phyloP scores from a whole-genome alignment of 2,888 invertebrate species.

The Odontocolon sp. region DNA sequence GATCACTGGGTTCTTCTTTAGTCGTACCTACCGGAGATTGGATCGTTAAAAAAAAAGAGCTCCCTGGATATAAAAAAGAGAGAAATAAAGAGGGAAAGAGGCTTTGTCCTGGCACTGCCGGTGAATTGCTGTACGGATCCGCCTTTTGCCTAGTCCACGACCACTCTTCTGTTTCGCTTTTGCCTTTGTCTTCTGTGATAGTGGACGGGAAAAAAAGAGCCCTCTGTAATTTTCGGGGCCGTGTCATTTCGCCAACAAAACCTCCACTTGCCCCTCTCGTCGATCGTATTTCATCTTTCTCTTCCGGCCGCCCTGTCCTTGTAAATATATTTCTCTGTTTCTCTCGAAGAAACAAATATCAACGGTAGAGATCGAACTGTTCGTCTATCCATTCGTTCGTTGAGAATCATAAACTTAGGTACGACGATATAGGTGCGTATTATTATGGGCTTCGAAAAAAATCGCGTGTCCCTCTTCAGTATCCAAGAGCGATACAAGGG shows the following conservation, averaged over 20 bases:
- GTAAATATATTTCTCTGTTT: slow-evolving; percentile 27
- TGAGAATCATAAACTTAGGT: slow-evolving; percentile 25
- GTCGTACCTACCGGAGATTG: slow-evolving; percentile 37
- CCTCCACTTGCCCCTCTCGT: slow-evolving; percentile 59
- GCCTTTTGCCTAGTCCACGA: slow-evolving; percentile 24
- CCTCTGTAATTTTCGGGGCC: slow-evolving; percentile 75
- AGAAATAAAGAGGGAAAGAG: neutral
- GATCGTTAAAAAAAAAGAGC: slow-evolving; percentile 28
- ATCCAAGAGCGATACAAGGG: slow-evolving; percentile 1
- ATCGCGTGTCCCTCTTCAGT: slow-evolving; percentile 49
- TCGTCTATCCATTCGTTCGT: slow-evolving; percentile 10
- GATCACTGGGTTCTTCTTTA: slow-evolving; percentile 37
- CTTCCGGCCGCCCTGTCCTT: neutral
- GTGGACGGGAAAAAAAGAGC: slow-evolving; percentile 41
- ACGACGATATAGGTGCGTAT: slow-evolving; percentile 28
- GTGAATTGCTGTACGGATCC: slow-evolving; percentile 18
- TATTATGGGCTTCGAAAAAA: slow-evolving; percentile 42
- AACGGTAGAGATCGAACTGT: slow-evolving; percentile 1
- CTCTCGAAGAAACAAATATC: neutral
- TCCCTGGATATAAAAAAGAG: slow-evolving; percentile 23
- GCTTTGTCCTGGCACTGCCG: slow-evolving; percentile 1
- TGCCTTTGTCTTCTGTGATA: slow-evolving; percentile 1
- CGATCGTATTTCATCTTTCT: neutral
- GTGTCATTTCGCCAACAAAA: slow-evolving; percentile 74
- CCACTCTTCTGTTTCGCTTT: slow-evolving; percentile 13